Evolutionary conservation across 2,888 invertebrate species (phyloP).

Genomic region (Metellina segmentata): DNA sequence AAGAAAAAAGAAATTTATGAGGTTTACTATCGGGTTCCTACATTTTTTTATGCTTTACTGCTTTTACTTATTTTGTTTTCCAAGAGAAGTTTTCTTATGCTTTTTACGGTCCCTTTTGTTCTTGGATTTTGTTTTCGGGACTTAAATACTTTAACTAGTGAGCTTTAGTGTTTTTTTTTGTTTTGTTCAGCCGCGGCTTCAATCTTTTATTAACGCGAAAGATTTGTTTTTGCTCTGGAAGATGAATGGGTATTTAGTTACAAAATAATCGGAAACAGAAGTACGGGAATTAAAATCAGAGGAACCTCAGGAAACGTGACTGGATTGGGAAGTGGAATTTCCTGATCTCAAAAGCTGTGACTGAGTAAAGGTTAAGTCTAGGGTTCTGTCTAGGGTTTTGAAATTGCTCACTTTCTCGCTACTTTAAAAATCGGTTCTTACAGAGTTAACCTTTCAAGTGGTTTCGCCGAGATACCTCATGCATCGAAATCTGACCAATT

Average conservation of each 20-base stretch:
- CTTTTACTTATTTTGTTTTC: not conserved
- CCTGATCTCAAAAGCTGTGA: not conserved
- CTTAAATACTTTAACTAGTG: not conserved
- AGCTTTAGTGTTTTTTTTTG: not conserved
- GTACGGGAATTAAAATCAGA: not conserved
- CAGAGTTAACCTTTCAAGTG: too few species aligned
- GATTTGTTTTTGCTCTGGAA: not conserved
- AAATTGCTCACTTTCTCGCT: not conserved
- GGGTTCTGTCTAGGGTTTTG: not conserved
- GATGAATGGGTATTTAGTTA: not conserved
- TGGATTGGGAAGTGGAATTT: not conserved
- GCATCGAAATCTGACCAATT: too few species aligned
- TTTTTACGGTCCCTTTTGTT: not conserved
- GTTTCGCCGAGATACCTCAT: too few species aligned
- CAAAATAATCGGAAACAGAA: not conserved
- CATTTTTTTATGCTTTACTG: constrained; percentile 13
- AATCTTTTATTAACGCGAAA: not conserved
- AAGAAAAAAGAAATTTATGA: constrained; percentile 59
- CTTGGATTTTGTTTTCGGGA: not conserved
- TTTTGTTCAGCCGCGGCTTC: not conserved
- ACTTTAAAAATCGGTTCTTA: too few species aligned
- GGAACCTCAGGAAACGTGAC: not conserved
- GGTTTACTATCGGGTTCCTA: constrained; percentile 41
- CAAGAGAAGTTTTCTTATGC: constrained; percentile 1
- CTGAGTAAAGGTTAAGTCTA: not conserved